Conservation (phyloP, 2,113 vertebrate species). For the Daubentonia madagascariensis region DNA sequence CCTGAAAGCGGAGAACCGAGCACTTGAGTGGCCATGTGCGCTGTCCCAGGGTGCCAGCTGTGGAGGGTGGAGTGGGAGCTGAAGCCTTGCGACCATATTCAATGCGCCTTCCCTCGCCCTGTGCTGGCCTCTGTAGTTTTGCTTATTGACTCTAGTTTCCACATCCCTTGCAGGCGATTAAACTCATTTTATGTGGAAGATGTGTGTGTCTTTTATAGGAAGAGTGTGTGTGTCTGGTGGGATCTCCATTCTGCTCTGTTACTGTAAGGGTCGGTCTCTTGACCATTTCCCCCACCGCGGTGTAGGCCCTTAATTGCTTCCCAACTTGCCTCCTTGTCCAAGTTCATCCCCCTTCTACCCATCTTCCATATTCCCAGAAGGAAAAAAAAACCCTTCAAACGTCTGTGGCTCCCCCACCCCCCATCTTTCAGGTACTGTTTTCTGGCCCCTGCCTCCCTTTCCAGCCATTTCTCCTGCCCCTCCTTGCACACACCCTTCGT, state of each 20-base stretch:
- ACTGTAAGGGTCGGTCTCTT: not conserved
- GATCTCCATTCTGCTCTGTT: not conserved
- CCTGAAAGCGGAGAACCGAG: not conserved
- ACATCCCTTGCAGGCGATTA: not conserved
- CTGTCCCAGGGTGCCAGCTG: not conserved
- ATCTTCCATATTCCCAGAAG: rapidly evolving
- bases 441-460: not conserved
- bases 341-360: not conserved
- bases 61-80: too few species aligned
- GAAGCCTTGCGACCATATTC: not conserved
- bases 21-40: too few species aligned
- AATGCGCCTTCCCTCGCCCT: rapidly evolving
- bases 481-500: rapidly evolving
- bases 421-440: not conserved
- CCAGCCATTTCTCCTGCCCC: not conserved
- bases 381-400: not conserved
- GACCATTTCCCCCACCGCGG: not conserved
- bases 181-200: not conserved
- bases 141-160: not conserved
- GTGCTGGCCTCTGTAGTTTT: not conserved
- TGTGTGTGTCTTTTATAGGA: not conserved
- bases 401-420: rapidly evolving
- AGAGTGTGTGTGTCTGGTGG: rapidly evolving
- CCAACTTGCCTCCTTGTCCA: not conserved
- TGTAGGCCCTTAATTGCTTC: not conserved